Evolutionary conservation across 2,888 invertebrate genomes (phyloP).

Genomic region (Xylota sylvarum): DNA sequence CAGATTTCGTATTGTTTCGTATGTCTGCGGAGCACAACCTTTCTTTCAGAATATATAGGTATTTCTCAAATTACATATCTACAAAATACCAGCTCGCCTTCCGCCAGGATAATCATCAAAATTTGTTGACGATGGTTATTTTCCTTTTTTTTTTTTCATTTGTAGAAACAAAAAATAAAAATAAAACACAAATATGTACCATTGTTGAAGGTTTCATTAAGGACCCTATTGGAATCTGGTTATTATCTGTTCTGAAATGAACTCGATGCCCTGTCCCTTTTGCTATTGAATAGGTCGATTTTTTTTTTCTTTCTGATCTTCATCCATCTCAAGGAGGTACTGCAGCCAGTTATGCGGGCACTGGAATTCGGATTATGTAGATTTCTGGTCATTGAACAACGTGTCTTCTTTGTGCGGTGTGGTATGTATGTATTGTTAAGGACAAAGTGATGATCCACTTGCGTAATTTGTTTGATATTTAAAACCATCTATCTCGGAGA

Average conservation of each 20-base stretch:
- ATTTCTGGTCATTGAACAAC: slow-evolving; percentile 61
- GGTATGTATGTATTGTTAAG: slow-evolving; percentile 43
- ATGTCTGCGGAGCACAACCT: background rate
- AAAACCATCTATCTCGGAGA: slow-evolving; percentile 66
- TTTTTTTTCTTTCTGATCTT: slow-evolving; percentile 36
- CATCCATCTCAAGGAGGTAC: slow-evolving; percentile 58
- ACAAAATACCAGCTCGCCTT: slow-evolving; percentile 61
- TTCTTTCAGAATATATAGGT: background rate
- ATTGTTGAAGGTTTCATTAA: slow-evolving; percentile 42
- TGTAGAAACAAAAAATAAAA: slow-evolving; percentile 29
- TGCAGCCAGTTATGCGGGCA: slow-evolving; percentile 72
- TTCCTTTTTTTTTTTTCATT: slow-evolving; percentile 45
- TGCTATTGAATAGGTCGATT: slow-evolving; percentile 53
- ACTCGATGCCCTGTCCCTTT: slow-evolving; percentile 62
- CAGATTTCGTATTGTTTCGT: slow-evolving; percentile 19
- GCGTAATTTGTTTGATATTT: slow-evolving; percentile 77
- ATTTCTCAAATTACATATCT: slow-evolving; percentile 63
- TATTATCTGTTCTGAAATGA: slow-evolving; percentile 59
- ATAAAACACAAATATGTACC: slow-evolving; percentile 7
- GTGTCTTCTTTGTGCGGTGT: slow-evolving; percentile 41
- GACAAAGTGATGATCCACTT: slow-evolving; percentile 72
- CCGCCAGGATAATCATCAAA: slow-evolving; percentile 55
- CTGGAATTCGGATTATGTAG: slow-evolving; percentile 77
- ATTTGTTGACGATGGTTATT: slow-evolving; percentile 53
- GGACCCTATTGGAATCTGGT: slow-evolving; percentile 69